Evolutionary conservation across 2,888 invertebrate species (phyloP).

Genomic region (Zele albiditarsus): DNA sequence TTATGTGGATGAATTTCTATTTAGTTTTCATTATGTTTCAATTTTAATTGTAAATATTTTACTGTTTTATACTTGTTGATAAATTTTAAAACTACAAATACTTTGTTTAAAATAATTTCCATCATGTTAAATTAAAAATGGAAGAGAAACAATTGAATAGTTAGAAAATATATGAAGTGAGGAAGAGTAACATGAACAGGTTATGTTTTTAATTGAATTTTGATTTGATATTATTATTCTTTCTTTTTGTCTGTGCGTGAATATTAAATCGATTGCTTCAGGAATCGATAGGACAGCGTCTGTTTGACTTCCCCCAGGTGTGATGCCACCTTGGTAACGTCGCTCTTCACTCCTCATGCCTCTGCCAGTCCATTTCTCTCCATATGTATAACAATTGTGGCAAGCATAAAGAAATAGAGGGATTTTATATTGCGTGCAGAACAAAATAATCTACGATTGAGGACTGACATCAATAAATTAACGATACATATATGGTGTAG

Average conservation of each 20-base stretch:
- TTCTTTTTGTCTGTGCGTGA: not conserved
- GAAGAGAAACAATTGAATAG: not conserved
- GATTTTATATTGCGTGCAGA: constrained; percentile 22
- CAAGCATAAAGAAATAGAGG: not conserved
- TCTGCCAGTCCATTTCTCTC: not conserved
- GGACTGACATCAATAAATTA: not conserved
- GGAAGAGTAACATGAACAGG: not conserved
- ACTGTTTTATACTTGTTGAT: no score
- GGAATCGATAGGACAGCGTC: constrained; percentile 47
- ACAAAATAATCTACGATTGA: not conserved
- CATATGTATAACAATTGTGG: constrained; percentile 16
- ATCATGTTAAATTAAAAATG: no score
- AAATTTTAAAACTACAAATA: no score
- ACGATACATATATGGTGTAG: not conserved
- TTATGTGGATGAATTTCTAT: no score
- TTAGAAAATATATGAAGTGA: not conserved
- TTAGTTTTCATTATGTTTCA: no score
- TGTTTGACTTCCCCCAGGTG: constrained; percentile 51
- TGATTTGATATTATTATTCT: no score
- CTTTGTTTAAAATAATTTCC: no score
- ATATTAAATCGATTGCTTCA: constrained; percentile 18
- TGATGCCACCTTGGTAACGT: constrained; percentile 54
- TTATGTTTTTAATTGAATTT: constrained; percentile 5
- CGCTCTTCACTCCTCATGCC: constrained; percentile 37
- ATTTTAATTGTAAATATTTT: no score